Evolutionary conservation across 2,888 invertebrate species (phyloP), one percentile per base, ranked within the genome.

Genomic region (Hypomecis punctinalis): DNA sequence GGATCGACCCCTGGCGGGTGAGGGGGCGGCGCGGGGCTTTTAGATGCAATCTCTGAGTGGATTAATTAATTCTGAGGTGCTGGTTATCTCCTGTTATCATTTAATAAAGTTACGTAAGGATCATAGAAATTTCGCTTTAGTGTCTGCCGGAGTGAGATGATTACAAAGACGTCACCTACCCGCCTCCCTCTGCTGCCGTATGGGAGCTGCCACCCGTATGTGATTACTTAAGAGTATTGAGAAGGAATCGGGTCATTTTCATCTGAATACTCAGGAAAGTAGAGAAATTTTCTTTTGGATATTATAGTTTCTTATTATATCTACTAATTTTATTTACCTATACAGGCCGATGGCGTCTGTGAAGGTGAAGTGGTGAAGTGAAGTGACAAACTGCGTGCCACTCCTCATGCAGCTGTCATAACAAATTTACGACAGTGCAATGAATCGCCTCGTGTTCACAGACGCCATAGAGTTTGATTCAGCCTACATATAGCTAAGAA

Each of bases 41-140:
- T 90, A 92, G 93, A 93, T 93, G 93, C 93, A 93, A 93, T 93
- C 92, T 91, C 91, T 90, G 88, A 92, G 91, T 92, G 90, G 92
- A 93, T 93, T 93, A 93, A 93, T 93, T 93, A 93, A 93, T 91
- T 92, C 90, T 91, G 91, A 93, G 92, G 92, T 92, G 88, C 91
- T 84, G 86, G 89, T 92, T 92, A 93, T 91, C 91, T 90, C 81
- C 89, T 90, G 90, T 91, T 91, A 93, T 93, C 90, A 91, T 93
- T 91, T 90, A 90, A 91, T 91, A 91, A 90, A 90, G 85, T 89
- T 89, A 86, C 85, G 84, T 86, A 85, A 88, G 85, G 86, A 85
- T 84, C 69, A 82, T 86, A 84, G 83, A 83, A 84, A 85, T 83
- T 84, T 80, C 72, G 81, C 80, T 85, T 83, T 61, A 39, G 61